Evolutionary conservation across 2,888 invertebrate genomes (phyloP).

Genomic region (Eudasyphora cyanicolor): DNA sequence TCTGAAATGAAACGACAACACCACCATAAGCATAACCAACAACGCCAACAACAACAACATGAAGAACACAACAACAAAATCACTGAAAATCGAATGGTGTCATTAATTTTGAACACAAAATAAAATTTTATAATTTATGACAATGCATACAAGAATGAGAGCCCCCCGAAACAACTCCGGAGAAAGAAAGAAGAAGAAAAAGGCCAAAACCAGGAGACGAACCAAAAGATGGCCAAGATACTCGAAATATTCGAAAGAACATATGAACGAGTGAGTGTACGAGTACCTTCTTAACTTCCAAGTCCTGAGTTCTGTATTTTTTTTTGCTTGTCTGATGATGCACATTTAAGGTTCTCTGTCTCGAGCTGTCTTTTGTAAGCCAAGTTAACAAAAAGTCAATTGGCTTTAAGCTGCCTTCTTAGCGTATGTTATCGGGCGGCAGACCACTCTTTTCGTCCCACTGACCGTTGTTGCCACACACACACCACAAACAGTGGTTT

Average conservation of each 20-base stretch:
- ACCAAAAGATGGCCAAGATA: conserved; percentile 15
- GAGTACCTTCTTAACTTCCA: not conserved
- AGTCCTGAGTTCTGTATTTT: not conserved
- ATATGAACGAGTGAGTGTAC: conserved; percentile 76
- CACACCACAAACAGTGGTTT: not conserved
- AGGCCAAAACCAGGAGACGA: conserved; percentile 15
- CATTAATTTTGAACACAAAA: conserved; percentile 77
- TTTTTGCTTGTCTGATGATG: not conserved
- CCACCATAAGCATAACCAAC: not conserved
- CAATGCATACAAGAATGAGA: conserved; percentile 66
- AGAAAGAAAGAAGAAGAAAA: not conserved
- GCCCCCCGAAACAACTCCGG: conserved; percentile 28
- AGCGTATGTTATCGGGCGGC: conserved; percentile 10
- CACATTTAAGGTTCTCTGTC: conserved; percentile 14
- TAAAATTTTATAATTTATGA: conserved; percentile 79
- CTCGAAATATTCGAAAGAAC: conserved; percentile 55
- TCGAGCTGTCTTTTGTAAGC: not conserved
- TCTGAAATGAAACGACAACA: conserved; percentile 68
- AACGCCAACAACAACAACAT: not conserved
- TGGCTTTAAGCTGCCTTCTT: conserved; percentile 17
- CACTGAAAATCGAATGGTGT: conserved; percentile 66
- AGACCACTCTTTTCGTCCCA: conserved; percentile 16
- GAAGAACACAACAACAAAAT: not conserved
- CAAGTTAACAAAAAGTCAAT: conserved; percentile 27
- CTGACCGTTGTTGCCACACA: not conserved